phyloP scores from a whole-genome alignment of 2,113 vertebrate genomes.

The Macheiramphus alcinus region DNA sequence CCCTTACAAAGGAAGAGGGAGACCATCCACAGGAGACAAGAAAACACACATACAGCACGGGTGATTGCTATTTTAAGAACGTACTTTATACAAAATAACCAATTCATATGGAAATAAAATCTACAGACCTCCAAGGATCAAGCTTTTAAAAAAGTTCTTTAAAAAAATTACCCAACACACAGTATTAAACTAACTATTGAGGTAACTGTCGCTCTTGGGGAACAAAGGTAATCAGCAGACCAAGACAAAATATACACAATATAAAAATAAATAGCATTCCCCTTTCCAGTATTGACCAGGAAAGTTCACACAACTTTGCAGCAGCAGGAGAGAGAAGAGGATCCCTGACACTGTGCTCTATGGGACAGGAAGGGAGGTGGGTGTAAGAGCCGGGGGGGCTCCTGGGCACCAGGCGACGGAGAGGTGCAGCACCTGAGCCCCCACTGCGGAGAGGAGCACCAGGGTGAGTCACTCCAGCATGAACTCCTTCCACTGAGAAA shows the following conservation, averaged over 20 bases:
- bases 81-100: conserved; percentile 86
- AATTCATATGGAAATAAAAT: conserved; percentile 85
- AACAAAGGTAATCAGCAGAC: conserved; percentile 78
- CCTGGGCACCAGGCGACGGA: background rate
- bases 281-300: conserved; percentile 76
- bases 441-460: background rate
- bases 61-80: conserved; percentile 77
- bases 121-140: conserved; percentile 80
- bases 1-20: background rate
- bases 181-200: conserved; percentile 79
- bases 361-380: background rate
- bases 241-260: conserved; percentile 82
- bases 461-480: background rate
- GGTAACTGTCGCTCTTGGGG: conserved; percentile 80
- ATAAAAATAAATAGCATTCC: conserved; percentile 84
- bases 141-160: conserved; percentile 76
- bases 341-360: conserved; percentile 62
- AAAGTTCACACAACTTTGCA: conserved; percentile 61
- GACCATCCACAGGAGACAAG: conserved; percentile 46
- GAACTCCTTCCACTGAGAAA: background rate
- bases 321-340: conserved; percentile 65
- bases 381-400: background rate
- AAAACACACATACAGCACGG: conserved; percentile 60
- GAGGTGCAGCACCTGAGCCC: background rate
- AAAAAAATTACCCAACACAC: conserved; percentile 78